These are phyloP conservation scores for Drosophila bocki DNA, from an alignment of 1,140 invertebrate species.

Conservation along the genomic window DNA sequence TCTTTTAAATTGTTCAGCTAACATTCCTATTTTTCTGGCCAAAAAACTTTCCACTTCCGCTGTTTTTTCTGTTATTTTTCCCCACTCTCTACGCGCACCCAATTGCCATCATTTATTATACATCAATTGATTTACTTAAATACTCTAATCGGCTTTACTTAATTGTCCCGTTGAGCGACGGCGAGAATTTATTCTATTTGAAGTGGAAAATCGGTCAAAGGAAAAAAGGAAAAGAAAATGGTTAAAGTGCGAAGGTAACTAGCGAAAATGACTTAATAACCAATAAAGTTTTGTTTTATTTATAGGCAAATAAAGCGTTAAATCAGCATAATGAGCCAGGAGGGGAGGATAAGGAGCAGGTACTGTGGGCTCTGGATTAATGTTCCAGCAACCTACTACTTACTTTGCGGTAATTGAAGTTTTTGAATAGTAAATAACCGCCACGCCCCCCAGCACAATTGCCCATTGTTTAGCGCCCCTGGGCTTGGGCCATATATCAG, in stretches of 20 bases:
- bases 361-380: constrained; percentile 42
- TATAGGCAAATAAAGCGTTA: constrained; percentile 70
- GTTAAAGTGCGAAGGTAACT: constrained; percentile 1
- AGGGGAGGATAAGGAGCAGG: background rate
- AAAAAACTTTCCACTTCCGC: background rate
- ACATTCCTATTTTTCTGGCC: background rate
- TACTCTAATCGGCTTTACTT: constrained; percentile 36
- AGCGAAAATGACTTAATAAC: constrained; percentile 70
- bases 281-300: constrained; percentile 69
- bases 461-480: constrained; percentile 23
- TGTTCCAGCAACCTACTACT: constrained; percentile 34
- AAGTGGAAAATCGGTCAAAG: constrained; percentile 11
- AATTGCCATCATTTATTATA: constrained; percentile 28
- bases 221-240: background rate
- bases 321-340: constrained; percentile 63
- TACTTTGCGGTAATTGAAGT: constrained; percentile 78
- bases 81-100: background rate
- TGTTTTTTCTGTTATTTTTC: background rate
- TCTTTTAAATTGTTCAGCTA: background rate
- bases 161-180: constrained; percentile 17
- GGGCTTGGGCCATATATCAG: constrained; percentile 59
- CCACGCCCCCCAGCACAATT: constrained; percentile 3
- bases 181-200: constrained; percentile 12
- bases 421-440: constrained; percentile 79
- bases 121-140: constrained; percentile 37